phyloP scores from a whole-genome alignment of 2,888 invertebrate genomes.

The Pristionchus arcanus region DNA sequence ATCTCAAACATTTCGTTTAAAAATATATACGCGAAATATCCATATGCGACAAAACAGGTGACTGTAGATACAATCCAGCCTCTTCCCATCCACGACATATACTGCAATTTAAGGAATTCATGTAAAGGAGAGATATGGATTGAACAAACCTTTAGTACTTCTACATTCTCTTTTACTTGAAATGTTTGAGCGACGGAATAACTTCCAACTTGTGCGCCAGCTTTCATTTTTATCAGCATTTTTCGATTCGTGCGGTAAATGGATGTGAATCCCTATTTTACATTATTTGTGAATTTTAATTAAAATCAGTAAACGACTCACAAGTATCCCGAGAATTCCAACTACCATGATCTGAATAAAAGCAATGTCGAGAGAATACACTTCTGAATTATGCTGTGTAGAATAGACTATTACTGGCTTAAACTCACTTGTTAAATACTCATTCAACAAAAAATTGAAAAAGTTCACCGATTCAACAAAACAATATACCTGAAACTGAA shows the following conservation, averaged over 20 bases:
- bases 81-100: slow-evolving; percentile 24
- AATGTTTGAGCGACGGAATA: slow-evolving; percentile 11
- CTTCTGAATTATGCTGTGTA: neutral
- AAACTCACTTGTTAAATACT: neutral
- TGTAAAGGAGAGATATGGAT: too few relatives aligned
- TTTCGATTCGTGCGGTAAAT: slow-evolving; percentile 1
- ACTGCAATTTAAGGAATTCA: neutral
- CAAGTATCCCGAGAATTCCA: slow-evolving; percentile 2
- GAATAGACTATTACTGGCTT: neutral
- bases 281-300: neutral
- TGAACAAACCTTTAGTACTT: neutral
- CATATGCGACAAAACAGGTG: neutral
- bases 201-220: slow-evolving; percentile 5
- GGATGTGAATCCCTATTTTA: neutral
- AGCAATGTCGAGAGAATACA: neutral
- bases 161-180: slow-evolving; percentile 34
- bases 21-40: neutral
- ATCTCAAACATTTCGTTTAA: too few relatives aligned
- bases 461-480: neutral
- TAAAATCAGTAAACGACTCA: neutral
- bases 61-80: neutral
- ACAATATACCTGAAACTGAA: neutral
- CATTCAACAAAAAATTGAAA: neutral
- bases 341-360: neutral
- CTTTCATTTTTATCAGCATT: neutral